Base-by-base conservation (phyloP, 1,140 invertebrate species). In the Caenorhabditis brenneri region DNA sequence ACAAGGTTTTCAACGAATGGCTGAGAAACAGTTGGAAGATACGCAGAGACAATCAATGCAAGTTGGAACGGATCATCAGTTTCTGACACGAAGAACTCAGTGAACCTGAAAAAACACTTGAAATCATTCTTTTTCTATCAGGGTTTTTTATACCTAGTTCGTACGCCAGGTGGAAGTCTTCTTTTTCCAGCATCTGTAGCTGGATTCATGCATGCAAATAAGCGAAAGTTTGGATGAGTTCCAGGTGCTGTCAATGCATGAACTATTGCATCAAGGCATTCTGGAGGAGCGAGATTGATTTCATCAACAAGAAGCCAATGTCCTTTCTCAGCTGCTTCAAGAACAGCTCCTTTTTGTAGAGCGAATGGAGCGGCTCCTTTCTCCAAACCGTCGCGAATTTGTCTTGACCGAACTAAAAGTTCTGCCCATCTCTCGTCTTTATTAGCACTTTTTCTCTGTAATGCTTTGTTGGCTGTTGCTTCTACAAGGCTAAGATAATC, bases 201-300 rank as follows among this genome's bases (percentile, higher is more conserved):
- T 29, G 97, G 98, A 92, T 99, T 99, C 98, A 99, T 99, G 88
- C 97, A 98, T 29, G 97, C 97, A 92, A 99, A 98, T 46, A 99
- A 93, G 0, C 95, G 95, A 89, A 99, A 99, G 88, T 97, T 78
- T 2, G 39, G 48, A 80, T 79, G 65, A 36, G 55, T 48, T 65
- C 27, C 51, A 22, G 39, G 27, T n/a, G 83, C 81, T n/a, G 83
- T 80, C 39, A 88, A 65, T 33, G 86, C 82, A 39, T 89, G 83
- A 46, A 88, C 83, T 27, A 90, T 87, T 19, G 88, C 88, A 78
- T 91, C 88, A 5, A 91, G 78, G 82, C 89, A 90, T 69, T 90
- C 89, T n/a, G 86, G n/a, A 12, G 89, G 81, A 31, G 88, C 88
- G 36, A 91, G 53, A 84, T 90, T 90, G 33, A 89, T 89, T 51